phyloP scores from a whole-genome alignment of 2,113 vertebrate species.

The Dicentrarchus labrax region DNA sequence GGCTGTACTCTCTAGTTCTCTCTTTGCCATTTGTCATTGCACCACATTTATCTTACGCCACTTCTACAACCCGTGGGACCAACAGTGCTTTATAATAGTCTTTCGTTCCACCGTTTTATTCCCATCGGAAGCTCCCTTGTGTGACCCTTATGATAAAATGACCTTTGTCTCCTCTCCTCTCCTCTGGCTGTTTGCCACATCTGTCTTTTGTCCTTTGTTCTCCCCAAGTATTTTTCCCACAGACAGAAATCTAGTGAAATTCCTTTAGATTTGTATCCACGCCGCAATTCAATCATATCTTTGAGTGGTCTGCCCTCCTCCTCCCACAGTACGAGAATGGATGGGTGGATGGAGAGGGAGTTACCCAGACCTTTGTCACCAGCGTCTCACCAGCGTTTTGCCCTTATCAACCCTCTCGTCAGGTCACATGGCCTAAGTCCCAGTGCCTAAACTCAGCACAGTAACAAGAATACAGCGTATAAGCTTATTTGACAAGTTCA shows the following conservation, averaged over 20 bases:
- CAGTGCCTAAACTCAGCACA: not conserved
- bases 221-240: conserved; percentile 58
- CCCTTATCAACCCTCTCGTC: conserved; percentile 31
- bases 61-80: conserved; percentile 46
- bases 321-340: conserved; percentile 40
- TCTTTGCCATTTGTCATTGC: conserved; percentile 58
- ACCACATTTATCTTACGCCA: conserved; percentile 72
- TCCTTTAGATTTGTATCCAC: conserved; percentile 64
- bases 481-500: conserved; percentile 35
- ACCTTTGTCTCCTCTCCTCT: conserved; percentile 47
- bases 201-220: conserved; percentile 76
- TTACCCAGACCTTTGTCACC: conserved; percentile 47
- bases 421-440: conserved; percentile 26
- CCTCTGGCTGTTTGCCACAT: conserved; percentile 68
- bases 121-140: conserved; percentile 58
- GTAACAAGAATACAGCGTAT: not conserved
- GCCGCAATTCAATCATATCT: conserved; percentile 60
- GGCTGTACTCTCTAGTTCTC: conserved; percentile 33
- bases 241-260: conserved; percentile 66
- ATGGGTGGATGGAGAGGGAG: conserved; percentile 35
- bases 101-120: conserved; percentile 50
- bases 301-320: not conserved
- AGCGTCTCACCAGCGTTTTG: conserved; percentile 31
- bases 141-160: conserved; percentile 68
- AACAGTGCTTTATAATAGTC: conserved; percentile 69